Percentiles rank a stretch among this genome's conserved stretches.
phyloP scores from a whole-genome alignment of 2,113 vertebrate genomes.

The Gobius niger region DNA sequence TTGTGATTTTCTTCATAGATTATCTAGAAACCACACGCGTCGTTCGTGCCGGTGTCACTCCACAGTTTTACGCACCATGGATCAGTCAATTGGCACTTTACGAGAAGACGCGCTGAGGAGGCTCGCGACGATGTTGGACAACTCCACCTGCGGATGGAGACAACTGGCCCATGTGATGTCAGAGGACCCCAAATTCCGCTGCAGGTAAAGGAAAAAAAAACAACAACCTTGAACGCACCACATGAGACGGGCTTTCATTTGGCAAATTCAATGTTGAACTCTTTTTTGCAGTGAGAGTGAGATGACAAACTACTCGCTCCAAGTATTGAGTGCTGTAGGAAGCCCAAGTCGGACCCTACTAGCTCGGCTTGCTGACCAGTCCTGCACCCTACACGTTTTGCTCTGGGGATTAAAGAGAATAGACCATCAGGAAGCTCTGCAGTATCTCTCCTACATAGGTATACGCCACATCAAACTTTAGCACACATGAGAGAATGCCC shows the following conservation, averaged over 20 bases:
- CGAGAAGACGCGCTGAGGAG: conserved; percentile 57
- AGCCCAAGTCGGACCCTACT: conserved; percentile 80
- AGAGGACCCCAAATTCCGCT: conserved; percentile 73
- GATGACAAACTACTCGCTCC: conserved; percentile 83
- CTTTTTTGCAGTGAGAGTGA: conserved; percentile 72
- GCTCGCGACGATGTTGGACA: conserved; percentile 80
- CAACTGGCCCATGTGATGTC: conserved; percentile 73
- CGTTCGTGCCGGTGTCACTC: not conserved
- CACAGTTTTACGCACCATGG: conserved; percentile 53
- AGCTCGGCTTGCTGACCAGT: conserved; percentile 74
- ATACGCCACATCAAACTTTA: not conserved
- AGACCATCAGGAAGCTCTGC: conserved; percentile 76
- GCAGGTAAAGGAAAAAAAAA: no score
- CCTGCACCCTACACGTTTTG: conserved; percentile 76
- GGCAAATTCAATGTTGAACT: not conserved
- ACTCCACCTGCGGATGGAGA: conserved; percentile 78
- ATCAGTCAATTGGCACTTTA: conserved; percentile 64
- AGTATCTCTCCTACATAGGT: conserved; percentile 74
- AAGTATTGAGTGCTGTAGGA: conserved; percentile 78
- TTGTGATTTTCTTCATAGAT: no score
- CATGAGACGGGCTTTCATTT: not conserved
- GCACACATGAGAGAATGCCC: no score
- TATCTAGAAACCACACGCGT: not conserved
- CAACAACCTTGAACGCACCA: conserved; percentile 21
- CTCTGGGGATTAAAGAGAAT: conserved; percentile 80